phyloP scores from a whole-genome alignment of 1,140 invertebrate genomes.

The Papilio glaucus region DNA sequence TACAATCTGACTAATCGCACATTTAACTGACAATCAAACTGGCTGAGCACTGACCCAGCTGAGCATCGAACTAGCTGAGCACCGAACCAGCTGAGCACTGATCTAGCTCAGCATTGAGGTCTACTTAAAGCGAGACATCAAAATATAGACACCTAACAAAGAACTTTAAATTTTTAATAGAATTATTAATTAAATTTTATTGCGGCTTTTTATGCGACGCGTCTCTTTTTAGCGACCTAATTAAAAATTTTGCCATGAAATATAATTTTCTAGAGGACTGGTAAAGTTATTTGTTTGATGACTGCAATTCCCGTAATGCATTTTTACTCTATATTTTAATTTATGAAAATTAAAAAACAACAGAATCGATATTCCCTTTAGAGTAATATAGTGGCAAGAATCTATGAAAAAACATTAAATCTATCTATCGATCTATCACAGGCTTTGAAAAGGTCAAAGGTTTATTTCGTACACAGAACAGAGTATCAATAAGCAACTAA shows the following conservation, averaged over 20 bases:
- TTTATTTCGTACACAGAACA: too few species aligned
- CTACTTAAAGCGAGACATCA: too few species aligned
- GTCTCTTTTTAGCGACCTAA: slow-evolving; percentile 34
- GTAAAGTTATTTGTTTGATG: slow-evolving; percentile 34
- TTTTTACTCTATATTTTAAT: slow-evolving; percentile 22
- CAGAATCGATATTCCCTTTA: too few species aligned
- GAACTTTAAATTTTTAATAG: slow-evolving; percentile 3
- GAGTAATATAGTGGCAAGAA: too few species aligned
- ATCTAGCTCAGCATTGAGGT: too few species aligned
- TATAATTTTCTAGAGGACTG: slow-evolving; percentile 27
- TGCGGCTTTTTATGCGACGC: slow-evolving; percentile 24
- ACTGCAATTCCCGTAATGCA: slow-evolving; percentile 21
- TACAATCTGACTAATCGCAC: too few species aligned
- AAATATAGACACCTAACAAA: neutral
- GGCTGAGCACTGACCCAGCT: neutral
- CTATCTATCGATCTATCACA: too few species aligned
- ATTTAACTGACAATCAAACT: neutral
- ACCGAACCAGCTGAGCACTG: neutral
- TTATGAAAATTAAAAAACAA: neutral
- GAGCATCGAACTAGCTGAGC: neutral
- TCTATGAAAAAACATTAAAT: too few species aligned
- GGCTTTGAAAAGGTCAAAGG: too few species aligned
- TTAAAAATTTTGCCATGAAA: slow-evolving; percentile 37
- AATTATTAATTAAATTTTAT: slow-evolving; percentile 9
- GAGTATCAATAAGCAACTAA: too few species aligned